Evolutionary conservation across 2,797 vertebrate species (phyloP).

Genomic region (Varecia variegata): DNA sequence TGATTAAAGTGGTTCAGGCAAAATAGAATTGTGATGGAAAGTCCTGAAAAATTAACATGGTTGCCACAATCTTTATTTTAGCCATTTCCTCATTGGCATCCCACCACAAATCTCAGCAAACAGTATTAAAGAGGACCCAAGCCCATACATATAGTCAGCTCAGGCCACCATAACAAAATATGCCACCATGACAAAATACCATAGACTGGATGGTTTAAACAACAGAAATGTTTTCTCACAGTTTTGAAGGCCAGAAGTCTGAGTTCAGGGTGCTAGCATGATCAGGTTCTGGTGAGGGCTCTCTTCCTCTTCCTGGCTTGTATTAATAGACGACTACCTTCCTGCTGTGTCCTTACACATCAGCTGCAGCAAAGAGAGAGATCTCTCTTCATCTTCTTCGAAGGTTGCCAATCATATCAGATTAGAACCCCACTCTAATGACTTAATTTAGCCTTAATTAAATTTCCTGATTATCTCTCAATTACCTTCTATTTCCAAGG

Average conservation of each 20-base stretch:
- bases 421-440: background rate
- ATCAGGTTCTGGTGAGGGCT: background rate
- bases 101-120: background rate
- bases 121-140: background rate
- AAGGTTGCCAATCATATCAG: background rate
- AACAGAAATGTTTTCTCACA: background rate
- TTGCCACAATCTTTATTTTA: background rate
- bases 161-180: background rate
- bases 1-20: conserved; percentile 5
- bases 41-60: background rate
- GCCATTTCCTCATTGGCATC: background rate
- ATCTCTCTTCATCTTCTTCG: background rate
- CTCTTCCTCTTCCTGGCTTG: background rate
- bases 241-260: background rate
- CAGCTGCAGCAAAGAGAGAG: background rate
- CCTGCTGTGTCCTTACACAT: background rate
- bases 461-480: background rate
- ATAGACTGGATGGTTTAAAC: background rate
- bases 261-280: background rate
- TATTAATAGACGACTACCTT: background rate
- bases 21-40: background rate
- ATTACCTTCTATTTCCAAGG: background rate
- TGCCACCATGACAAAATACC: background rate
- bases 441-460: background rate
- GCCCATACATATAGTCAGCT: background rate